Percentiles rank a stretch among this genome's conserved stretches.
These are phyloP conservation scores for Torymus texanus DNA, from an alignment of 2,888 invertebrate genomes.

Conservation along the genomic window DNA sequence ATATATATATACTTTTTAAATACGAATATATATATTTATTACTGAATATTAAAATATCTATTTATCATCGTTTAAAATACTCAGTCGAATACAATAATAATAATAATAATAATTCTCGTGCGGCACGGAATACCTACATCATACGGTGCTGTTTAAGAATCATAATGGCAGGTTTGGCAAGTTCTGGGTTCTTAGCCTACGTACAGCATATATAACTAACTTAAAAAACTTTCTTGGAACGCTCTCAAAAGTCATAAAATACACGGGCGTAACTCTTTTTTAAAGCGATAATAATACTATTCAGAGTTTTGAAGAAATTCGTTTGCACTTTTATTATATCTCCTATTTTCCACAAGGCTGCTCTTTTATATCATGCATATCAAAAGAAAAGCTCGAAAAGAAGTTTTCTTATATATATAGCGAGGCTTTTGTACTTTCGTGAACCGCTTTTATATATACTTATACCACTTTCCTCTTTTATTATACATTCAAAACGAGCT, in stretches of 20 bases:
- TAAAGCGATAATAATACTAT: neutral
- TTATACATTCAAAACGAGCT: too few species aligned
- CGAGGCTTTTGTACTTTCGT: slow-evolving; percentile 45
- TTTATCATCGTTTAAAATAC: slow-evolving; percentile 5
- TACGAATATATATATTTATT: too few species aligned
- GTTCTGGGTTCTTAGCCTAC: neutral
- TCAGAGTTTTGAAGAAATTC: too few species aligned
- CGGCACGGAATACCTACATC: too few species aligned
- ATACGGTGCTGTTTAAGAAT: too few species aligned
- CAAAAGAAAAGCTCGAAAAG: neutral
- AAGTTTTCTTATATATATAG: neutral
- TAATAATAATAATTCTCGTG: too few species aligned
- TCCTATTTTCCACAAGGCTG: too few species aligned
- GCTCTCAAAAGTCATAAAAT: neutral
- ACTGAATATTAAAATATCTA: neutral
- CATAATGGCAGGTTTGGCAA: too few species aligned
- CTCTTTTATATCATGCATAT: neutral
- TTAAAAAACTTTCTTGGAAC: neutral
- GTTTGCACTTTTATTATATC: neutral
- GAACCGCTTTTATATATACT: slow-evolving; percentile 25
- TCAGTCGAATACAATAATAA: neutral
- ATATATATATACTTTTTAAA: too few species aligned
- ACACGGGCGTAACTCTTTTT: neutral
- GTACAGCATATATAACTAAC: neutral
- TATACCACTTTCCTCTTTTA: neutral